Conservation (phyloP, 2,113 vertebrate species). For the Tympanuchus pallidicinctus region DNA sequence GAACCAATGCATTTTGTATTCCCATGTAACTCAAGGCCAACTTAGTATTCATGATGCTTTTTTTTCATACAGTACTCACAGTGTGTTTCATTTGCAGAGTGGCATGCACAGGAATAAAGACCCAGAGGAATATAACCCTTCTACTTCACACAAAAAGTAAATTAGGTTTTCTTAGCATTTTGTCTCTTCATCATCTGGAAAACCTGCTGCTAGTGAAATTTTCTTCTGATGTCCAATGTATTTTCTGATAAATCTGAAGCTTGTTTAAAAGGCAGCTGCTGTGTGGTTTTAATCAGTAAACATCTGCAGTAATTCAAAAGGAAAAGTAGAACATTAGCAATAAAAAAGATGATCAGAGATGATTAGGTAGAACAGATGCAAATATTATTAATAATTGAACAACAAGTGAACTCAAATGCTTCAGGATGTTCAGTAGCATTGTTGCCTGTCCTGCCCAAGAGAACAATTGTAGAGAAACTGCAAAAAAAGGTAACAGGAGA, state of each 20-base stretch:
- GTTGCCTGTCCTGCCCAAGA: background rate
- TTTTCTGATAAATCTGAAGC: background rate
- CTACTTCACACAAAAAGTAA: constrained; percentile 26
- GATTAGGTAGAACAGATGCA: background rate
- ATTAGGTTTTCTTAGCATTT: constrained; percentile 33
- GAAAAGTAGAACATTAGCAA: background rate
- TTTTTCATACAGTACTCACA: constrained; percentile 31
- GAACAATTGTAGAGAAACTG: background rate
- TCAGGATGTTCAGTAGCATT: background rate
- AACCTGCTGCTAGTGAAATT: constrained; percentile 7
- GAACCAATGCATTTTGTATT: constrained; percentile 68
- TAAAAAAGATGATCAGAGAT: background rate
- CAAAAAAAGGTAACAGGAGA: background rate
- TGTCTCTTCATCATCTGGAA: constrained; percentile 23
- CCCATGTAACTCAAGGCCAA: constrained; percentile 1
- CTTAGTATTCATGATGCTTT: constrained; percentile 68
- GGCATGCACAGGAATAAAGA: background rate
- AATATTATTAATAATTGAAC: background rate
- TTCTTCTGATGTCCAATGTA: background rate
- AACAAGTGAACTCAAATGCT: background rate
- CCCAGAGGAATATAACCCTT: constrained; percentile 25
- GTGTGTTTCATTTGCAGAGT: constrained; percentile 34
- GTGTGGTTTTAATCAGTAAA: background rate
- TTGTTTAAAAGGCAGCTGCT: background rate
- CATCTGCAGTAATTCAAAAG: background rate